Base-by-base conservation (phyloP, 2,888 invertebrate genomes). In the Sialis lutaria region DNA sequence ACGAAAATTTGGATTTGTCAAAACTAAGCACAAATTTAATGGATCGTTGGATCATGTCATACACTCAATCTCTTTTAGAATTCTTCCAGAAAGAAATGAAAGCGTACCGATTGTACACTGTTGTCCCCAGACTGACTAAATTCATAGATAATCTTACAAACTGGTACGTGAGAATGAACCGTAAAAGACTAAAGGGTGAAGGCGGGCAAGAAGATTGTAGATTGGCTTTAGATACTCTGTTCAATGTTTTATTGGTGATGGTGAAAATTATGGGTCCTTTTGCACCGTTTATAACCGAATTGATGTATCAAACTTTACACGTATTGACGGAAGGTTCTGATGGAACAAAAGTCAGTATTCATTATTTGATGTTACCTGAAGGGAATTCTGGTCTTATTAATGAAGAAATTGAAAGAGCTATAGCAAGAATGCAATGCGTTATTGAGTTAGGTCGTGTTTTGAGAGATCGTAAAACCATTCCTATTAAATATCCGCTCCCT, bases 61-160 rank as follows among this genome's bases (percentile, higher is more conserved):
- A 91, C 60, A 93, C 93, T 0, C 96, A 98, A 65, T 88, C 90
- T 1, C 70, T 98, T 7, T 72, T 97, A 43, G 75, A 77, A 52
- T 96, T 87, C 68, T 81, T 97, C 6, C 79, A 84, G 45, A 74
- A 78, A 55, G 97, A 98, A 69, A 98, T 98, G 98, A 77, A 78
- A 56, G 83, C 85, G 1, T 98, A 97, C 63, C 79, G 87, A 47
- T 69, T 98, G 46, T 98, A 96, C 61, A 96, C 95, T 1, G 98
- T 98, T 7, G 84, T 96, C 7, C 95, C 96, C 0, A 73, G 83
- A 47, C 69, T 99, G 40, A 85, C 96, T 0, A 92, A 93, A 62
- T 98, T 92, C 64, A 91, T 98, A 53, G 96, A 97, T 60, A 89
- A 96, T 60, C 74, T 98, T 4, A 98, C 97, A 32, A 99, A 99